Percentiles rank a stretch among this genome's conserved stretches.
Conservation (phyloP, 2,113 vertebrate genomes). For the Ciconia stormi region DNA sequence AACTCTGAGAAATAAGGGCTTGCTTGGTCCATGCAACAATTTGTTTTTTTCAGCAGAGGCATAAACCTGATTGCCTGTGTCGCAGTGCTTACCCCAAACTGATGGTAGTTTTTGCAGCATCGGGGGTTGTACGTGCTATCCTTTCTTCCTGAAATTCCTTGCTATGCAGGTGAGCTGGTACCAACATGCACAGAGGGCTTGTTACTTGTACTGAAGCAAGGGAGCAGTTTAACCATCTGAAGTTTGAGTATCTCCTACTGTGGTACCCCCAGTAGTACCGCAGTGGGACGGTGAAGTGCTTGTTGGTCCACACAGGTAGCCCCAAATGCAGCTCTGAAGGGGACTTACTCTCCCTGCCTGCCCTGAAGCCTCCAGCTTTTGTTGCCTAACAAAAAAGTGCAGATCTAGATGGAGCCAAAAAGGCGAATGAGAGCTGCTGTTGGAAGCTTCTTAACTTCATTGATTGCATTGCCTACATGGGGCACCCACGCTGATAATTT, state of each 20-base stretch:
- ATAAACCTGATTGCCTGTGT: neutral
- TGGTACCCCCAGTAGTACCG: neutral
- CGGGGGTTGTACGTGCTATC: neutral
- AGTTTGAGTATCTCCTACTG: neutral
- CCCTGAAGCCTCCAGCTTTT: neutral
- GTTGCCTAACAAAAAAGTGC: neutral
- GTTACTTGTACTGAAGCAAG: neutral
- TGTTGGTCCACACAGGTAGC: neutral
- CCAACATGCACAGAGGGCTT: neutral
- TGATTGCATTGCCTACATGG: accelerated
- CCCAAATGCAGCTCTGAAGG: neutral
- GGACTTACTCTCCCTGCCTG: neutral
- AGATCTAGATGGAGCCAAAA: neutral
- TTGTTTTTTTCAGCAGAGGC: neutral
- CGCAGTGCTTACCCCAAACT: neutral
- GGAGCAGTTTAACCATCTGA: neutral
- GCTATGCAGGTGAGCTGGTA: neutral
- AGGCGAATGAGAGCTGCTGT: neutral
- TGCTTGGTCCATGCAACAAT: neutral
- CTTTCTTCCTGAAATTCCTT: neutral
- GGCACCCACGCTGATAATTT: neutral
- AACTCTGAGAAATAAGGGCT: neutral
- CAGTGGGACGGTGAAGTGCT: neutral
- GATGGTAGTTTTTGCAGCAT: neutral
- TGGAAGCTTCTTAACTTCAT: neutral